Base-by-base conservation (phyloP, 1,140 invertebrate genomes). In the Drosophila ananassae region DNA sequence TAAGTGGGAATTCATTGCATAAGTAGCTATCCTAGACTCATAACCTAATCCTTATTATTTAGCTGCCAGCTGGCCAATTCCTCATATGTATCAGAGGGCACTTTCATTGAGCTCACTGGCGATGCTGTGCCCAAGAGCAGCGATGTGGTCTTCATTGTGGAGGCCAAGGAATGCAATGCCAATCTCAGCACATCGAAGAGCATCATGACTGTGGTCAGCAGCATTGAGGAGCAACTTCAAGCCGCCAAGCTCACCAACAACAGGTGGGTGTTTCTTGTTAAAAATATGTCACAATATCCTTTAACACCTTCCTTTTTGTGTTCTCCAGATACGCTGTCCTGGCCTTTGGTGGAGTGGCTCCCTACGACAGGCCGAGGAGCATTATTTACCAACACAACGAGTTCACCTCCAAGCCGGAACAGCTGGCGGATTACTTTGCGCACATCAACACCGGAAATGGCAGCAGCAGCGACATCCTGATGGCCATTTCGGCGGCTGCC, bases 71-170 rank as follows among this genome's bases (percentile, higher is more conserved):
- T 95, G 56, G 82, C 93, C 0, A 94, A 95, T 92, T 95, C 94
- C n/a, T 93, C 93, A 0, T 92, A 93, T 41, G 93, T 97, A 8
- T 93, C 94, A 4, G 96, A 97, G 92, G 96, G 96, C 2, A 94
- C 95, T 9, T 95, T 96, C 76, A 91, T 94, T 8, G 92, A 93
- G 46, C 81, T 96, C 2, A 91, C 92, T 37, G 92, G 89, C 2
- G 79, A 92, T 1, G 77, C 93, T 22, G 92, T 95, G 3, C 95
- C 95, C 0, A 93, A 92, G 37, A 95, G 96, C 1, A 94, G 95
- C 10, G 98, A 99, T 90, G 92, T 98, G 1, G 96, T 98, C 28
- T 97, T 98, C 85, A 95, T 98, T 46, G 94, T 98, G 0, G 97
- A 98, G 91, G 96, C 97, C 3, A 96, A 96, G 78, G 91, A 92